Evolutionary conservation across 2,888 invertebrate genomes (phyloP).

Genomic region (Brachylomia viminalis): DNA sequence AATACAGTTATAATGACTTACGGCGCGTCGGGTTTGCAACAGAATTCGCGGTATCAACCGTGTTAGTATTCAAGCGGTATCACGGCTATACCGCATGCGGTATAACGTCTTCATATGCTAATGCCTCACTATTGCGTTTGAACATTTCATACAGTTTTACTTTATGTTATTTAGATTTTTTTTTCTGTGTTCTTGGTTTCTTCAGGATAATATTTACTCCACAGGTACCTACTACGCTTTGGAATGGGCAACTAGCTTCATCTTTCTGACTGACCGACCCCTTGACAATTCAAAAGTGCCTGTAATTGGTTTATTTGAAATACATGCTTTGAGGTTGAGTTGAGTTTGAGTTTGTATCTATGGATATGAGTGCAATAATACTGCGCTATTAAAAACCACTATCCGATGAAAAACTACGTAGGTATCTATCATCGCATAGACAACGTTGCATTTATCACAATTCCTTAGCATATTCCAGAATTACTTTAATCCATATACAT

Average conservation of each 20-base stretch:
- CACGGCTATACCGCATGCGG: constrained; percentile 69
- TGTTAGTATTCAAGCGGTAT: constrained; percentile 84
- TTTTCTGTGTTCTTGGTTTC: neutral
- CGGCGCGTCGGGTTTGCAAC: constrained; percentile 31
- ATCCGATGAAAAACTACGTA: neutral
- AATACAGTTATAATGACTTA: constrained; percentile 35
- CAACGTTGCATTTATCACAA: neutral
- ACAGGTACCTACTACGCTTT: too few relatives aligned
- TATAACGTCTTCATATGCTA: constrained; percentile 83
- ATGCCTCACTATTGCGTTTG: constrained; percentile 81
- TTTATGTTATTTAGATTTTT: constrained; percentile 58
- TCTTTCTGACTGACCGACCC: too few relatives aligned
- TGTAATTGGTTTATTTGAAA: too few relatives aligned
- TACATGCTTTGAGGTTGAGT: too few relatives aligned
- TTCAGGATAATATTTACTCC: neutral
- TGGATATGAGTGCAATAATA: neutral
- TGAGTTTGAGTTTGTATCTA: neutral
- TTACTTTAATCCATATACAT: constrained; percentile 33
- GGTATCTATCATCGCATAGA: neutral
- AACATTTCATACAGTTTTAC: constrained; percentile 75
- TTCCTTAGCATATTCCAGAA: constrained; percentile 1
- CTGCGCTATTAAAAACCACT: neutral
- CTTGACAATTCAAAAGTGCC: too few relatives aligned
- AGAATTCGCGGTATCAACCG: constrained; percentile 65
- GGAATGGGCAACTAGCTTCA: too few relatives aligned